Conservation (phyloP, 1,140 invertebrate species). For the Oryctes rhinoceros region DNA sequence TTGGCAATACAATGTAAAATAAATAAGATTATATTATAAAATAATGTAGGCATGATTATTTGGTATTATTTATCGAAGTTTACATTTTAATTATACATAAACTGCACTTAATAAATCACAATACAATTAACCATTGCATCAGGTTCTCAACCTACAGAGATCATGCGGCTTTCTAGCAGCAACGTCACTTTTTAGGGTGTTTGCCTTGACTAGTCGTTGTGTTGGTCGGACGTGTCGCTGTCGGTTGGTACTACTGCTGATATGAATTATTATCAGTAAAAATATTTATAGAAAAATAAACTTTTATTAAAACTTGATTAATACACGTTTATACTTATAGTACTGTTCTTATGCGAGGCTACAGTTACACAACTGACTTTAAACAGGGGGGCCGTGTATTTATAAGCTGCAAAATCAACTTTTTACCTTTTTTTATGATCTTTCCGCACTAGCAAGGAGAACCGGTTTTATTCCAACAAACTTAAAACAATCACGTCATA, state of each 20-base stretch:
- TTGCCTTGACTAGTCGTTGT: not conserved
- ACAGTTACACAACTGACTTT: not conserved
- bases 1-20: conserved; percentile 34
- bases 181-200: conserved; percentile 10
- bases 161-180: conserved; percentile 30
- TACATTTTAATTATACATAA: conserved; percentile 13
- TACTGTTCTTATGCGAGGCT: not conserved
- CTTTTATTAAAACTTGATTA: not conserved
- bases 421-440: too few relatives aligned
- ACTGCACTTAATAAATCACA: conserved; percentile 1
- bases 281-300: not conserved
- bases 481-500: too few relatives aligned
- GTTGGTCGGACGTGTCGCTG: not conserved
- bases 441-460: too few relatives aligned
- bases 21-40: conserved; percentile 28
- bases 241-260: not conserved
- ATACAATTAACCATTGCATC: conserved; percentile 22
- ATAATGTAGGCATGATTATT: not conserved
- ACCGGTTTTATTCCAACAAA: too few relatives aligned
- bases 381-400: too few relatives aligned
- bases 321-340: not conserved
- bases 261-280: not conserved
- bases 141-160: conserved; percentile 25
- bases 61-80: not conserved
- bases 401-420: too few relatives aligned